Conservation (phyloP, 1,140 invertebrate species). For the Coptotermes formosanus region DNA sequence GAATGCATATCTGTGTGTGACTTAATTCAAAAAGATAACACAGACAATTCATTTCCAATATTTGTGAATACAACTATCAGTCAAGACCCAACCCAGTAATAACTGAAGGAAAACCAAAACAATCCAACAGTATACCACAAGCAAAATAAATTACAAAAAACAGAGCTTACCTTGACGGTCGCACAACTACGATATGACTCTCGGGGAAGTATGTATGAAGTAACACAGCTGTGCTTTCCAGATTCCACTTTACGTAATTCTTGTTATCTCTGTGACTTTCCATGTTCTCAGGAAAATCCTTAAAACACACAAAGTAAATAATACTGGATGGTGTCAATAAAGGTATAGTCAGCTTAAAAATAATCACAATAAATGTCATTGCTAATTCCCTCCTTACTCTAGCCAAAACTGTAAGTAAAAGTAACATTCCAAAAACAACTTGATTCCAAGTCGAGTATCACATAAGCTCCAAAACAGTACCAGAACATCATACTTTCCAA, state of each 20-base stretch:
- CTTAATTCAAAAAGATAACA: not conserved
- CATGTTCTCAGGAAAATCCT: conserved; percentile 84
- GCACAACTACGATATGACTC: conserved; percentile 71
- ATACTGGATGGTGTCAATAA: not conserved
- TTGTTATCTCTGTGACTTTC: conserved; percentile 67
- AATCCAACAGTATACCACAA: not conserved
- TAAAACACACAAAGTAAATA: conserved; percentile 33
- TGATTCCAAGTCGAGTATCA: too few relatives aligned
- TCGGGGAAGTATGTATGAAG: conserved; percentile 67
- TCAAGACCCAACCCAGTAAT: not conserved
- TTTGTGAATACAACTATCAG: not conserved
- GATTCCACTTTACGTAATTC: conserved; percentile 71
- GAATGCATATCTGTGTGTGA: not conserved
- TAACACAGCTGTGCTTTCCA: conserved; percentile 68
- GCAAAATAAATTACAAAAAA: not conserved
- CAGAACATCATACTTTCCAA: too few relatives aligned
- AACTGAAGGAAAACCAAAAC: not conserved
- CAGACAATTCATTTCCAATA: not conserved
- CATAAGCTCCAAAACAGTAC: too few relatives aligned
- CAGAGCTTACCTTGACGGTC: conserved; percentile 59
- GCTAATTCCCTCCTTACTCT: too few relatives aligned
- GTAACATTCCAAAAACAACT: too few relatives aligned
- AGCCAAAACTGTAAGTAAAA: too few relatives aligned
- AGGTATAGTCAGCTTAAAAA: too few relatives aligned
- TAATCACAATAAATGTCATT: too few relatives aligned